Evolutionary conservation across 2,888 invertebrate species (phyloP).

Genomic region (Drosophila meridiana): DNA sequence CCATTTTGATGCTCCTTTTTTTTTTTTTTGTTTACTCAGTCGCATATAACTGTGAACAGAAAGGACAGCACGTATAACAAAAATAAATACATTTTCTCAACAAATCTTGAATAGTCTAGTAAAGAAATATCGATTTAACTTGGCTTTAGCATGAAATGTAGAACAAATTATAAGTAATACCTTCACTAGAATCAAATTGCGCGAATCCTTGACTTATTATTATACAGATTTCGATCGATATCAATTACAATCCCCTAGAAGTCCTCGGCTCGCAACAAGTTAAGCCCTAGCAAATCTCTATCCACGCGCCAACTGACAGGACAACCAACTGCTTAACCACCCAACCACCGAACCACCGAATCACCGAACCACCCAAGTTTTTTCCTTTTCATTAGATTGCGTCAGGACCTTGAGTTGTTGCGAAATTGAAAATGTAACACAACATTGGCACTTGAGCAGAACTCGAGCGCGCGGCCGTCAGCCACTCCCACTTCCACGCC

Average conservation of each 20-base stretch:
- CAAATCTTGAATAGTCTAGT: neutral
- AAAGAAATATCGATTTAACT: too few relatives aligned
- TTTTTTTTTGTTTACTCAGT: too few relatives aligned
- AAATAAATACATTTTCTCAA: too few relatives aligned
- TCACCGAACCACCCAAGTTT: constrained; percentile 19
- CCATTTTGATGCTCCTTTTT: too few relatives aligned
- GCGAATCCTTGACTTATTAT: neutral
- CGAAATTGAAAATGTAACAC: constrained; percentile 59
- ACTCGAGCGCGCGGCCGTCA: neutral
- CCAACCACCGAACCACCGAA: neutral
- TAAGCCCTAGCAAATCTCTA: constrained; percentile 12
- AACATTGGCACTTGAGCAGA: constrained; percentile 42
- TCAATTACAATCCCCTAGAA: neutral
- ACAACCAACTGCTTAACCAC: neutral
- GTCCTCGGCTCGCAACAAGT: constrained; percentile 42
- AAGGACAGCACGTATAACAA: too few relatives aligned
- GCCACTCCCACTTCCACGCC: constrained; percentile 2
- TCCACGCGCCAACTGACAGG: neutral
- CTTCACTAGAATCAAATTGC: neutral
- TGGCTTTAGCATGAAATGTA: neutral
- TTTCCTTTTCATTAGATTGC: constrained; percentile 57
- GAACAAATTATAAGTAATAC: neutral
- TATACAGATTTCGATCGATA: neutral
- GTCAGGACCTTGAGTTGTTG: constrained; percentile 54
- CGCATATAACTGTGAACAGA: too few relatives aligned